These are phyloP conservation scores for Polia nebulosa DNA, from an alignment of 2,888 invertebrate genomes.

Conservation along the genomic window DNA sequence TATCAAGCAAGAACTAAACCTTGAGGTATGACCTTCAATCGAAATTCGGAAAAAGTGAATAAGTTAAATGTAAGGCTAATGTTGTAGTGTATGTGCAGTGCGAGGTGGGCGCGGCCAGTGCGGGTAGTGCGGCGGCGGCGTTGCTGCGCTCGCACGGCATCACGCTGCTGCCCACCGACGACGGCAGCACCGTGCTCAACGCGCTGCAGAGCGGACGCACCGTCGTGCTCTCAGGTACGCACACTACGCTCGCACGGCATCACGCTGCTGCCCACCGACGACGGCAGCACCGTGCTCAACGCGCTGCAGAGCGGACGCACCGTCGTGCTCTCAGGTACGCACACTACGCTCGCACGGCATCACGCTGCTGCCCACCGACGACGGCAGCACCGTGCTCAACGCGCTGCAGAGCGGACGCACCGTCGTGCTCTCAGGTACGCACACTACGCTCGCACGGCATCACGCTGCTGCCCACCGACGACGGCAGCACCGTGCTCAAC, in stretches of 20 bases:
- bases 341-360: conserved; percentile 95
- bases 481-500: conserved; percentile 93
- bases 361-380: conserved; percentile 95
- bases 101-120: neutral
- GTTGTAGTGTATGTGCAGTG: conserved; percentile 8
- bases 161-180: conserved; percentile 95
- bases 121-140: conserved; percentile 80
- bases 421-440: conserved; percentile 94
- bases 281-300: conserved; percentile 93
- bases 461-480: conserved; percentile 95
- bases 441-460: conserved; percentile 95
- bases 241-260: conserved; percentile 95
- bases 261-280: conserved; percentile 95
- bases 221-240: conserved; percentile 94
- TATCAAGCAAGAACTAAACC: conserved; percentile 51
- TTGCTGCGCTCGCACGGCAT: conserved; percentile 96
- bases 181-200: conserved; percentile 93
- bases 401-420: conserved; percentile 97
- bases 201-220: conserved; percentile 97
- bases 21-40: conserved; percentile 40
- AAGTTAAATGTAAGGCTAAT: too few relatives aligned
- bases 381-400: conserved; percentile 93
- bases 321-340: conserved; percentile 94
- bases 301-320: conserved; percentile 97
- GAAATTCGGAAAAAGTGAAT: neutral